Conservation (phyloP, 2,797 vertebrate genomes). For the Knipowitschia caucasica region DNA sequence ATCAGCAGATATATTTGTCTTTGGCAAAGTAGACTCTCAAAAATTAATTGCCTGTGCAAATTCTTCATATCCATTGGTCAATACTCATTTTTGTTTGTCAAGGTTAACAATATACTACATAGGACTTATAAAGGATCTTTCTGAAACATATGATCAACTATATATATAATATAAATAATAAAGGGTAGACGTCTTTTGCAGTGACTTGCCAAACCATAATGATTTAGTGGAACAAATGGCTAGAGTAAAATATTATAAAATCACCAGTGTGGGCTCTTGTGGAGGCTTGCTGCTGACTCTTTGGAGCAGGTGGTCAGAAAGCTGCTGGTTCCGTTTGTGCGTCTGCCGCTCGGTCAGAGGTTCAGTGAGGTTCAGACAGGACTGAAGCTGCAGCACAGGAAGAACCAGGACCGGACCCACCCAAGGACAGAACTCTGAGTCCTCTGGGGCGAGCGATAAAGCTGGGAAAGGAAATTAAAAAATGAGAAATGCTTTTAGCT, state of each 20-base stretch:
- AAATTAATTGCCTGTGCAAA: too few relatives aligned
- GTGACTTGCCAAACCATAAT: not conserved
- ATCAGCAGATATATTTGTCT: too few relatives aligned
- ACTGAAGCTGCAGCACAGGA: slow-evolving; percentile 86
- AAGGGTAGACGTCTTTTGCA: not conserved
- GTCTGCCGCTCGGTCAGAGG: slow-evolving; percentile 69
- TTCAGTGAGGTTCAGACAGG: slow-evolving; percentile 79
- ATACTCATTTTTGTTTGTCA: not conserved
- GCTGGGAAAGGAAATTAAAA: slow-evolving; percentile 57
- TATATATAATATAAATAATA: too few relatives aligned
- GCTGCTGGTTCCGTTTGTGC: slow-evolving; percentile 69
- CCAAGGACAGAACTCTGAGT: slow-evolving; percentile 55
- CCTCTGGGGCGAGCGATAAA: slow-evolving; percentile 71
- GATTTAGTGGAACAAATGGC: not conserved
- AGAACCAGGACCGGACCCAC: slow-evolving; percentile 78
- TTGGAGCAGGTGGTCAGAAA: slow-evolving; percentile 76
- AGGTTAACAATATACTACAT: not conserved
- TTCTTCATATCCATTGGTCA: too few relatives aligned
- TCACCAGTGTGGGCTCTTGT: slow-evolving; percentile 46
- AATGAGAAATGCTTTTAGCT: not conserved
- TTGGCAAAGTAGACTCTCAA: too few relatives aligned
- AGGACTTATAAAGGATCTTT: too few relatives aligned
- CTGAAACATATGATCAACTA: not conserved
- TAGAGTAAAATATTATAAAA: not conserved
- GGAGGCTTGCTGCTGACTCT: slow-evolving; percentile 68